Conservation (phyloP, 2,113 vertebrate genomes). For the Macquaria ambigua region DNA sequence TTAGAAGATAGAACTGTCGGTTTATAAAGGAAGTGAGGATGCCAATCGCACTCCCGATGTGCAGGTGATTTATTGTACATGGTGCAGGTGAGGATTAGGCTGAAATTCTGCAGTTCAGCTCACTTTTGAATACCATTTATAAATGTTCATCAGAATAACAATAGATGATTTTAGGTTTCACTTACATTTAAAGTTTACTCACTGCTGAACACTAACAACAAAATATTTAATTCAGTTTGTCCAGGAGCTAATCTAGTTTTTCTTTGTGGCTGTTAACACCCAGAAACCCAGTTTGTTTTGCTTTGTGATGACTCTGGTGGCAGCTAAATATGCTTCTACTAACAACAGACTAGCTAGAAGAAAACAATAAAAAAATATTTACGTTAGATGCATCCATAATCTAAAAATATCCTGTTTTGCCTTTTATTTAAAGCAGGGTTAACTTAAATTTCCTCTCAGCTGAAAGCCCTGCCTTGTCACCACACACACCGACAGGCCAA, state of each 20-base stretch:
- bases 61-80: constrained; percentile 42
- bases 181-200: constrained; percentile 5
- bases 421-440: background rate
- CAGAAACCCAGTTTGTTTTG: constrained; percentile 21
- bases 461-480: constrained; percentile 26
- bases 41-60: constrained; percentile 22
- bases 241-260: background rate
- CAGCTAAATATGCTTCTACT: constrained; percentile 7
- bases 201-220: constrained; percentile 6
- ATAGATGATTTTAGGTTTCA: constrained; percentile 2
- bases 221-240: constrained; percentile 13
- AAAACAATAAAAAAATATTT: constrained; percentile 29
- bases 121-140: constrained; percentile 20
- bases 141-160: constrained; percentile 16
- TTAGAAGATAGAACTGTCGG: constrained; percentile 56
- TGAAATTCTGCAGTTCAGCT: constrained; percentile 15
- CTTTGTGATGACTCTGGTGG: constrained; percentile 8
- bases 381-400: constrained; percentile 1
- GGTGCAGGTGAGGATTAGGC: constrained; percentile 1
- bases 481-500: constrained; percentile 8
- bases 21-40: constrained; percentile 30
- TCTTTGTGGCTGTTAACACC: constrained; percentile 12
- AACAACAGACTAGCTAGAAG: background rate
- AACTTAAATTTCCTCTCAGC: constrained; percentile 8
- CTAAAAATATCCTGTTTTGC: constrained; percentile 25